Percentiles rank a stretch among this genome's conserved stretches.
Evolutionary conservation across 1,140 invertebrate genomes (phyloP).

Genomic region (Drosophila burlai): DNA sequence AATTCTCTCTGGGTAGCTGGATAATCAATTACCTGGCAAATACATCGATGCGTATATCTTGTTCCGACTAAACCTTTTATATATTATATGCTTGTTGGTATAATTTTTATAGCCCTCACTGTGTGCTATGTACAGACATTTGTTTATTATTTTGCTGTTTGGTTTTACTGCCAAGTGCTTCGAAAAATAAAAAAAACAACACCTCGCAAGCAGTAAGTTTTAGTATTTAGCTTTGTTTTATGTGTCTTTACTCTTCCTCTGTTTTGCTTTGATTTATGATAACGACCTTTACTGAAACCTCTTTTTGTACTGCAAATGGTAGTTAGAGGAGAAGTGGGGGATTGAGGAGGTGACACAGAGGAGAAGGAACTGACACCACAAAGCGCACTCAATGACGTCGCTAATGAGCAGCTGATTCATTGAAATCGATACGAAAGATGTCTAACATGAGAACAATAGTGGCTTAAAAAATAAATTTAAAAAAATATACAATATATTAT

Average conservation of each 20-base stretch:
- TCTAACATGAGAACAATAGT: not conserved
- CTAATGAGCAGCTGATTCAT: conserved; percentile 66
- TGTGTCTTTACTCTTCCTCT: conserved; percentile 13
- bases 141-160: conserved; percentile 43
- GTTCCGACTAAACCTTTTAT: not conserved
- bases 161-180: conserved; percentile 52
- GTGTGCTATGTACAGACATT: conserved; percentile 4
- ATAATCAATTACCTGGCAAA: not conserved
- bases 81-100: not conserved
- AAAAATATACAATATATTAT: too few relatives aligned
- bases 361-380: conserved; percentile 13
- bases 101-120: not conserved
- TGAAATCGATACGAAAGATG: conserved; percentile 55
- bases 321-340: not conserved
- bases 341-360: not conserved
- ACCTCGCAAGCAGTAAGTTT: conserved; percentile 21
- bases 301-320: conserved; percentile 5
- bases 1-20: not conserved
- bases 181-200: conserved; percentile 17
- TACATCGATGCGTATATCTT: not conserved
- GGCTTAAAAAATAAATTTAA: not conserved
- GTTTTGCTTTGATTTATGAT: conserved; percentile 36
- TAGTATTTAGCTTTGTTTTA: conserved; percentile 33
- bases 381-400: conserved; percentile 54
- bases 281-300: conserved; percentile 44